phyloP scores from a whole-genome alignment of 2,888 invertebrate genomes.

The Ichneumon xanthorius region DNA sequence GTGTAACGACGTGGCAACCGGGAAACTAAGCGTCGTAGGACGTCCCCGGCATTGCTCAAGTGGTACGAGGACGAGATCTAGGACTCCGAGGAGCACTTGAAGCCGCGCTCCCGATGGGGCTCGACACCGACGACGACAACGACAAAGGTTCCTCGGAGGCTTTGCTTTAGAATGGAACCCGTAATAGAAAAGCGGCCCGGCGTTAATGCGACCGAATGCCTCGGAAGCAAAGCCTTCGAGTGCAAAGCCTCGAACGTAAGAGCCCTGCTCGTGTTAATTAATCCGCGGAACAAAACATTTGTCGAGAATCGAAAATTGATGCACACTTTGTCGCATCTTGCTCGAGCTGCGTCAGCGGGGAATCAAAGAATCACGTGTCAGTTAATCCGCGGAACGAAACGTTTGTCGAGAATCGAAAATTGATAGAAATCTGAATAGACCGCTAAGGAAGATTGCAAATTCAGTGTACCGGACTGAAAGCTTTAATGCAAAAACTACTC shows the following conservation, averaged over 20 bases:
- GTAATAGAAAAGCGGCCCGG: slow-evolving; percentile 35
- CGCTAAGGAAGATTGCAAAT: too few relatives aligned
- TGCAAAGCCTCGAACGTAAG: background rate
- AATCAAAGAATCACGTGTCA: too few relatives aligned
- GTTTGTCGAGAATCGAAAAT: background rate
- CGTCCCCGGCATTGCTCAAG: slow-evolving; percentile 8
- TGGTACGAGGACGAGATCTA: slow-evolving; percentile 29
- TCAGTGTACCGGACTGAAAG: background rate
- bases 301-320: background rate
- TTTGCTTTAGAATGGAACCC: slow-evolving; percentile 28
- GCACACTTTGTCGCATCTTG: too few relatives aligned
- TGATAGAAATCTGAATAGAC: background rate
- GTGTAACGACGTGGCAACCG: slow-evolving; percentile 28
- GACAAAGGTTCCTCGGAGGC: slow-evolving; percentile 19
- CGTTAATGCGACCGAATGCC: background rate
- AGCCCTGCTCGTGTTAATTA: background rate
- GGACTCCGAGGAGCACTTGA: slow-evolving; percentile 21
- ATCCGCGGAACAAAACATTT: background rate
- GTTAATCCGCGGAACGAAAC: too few relatives aligned
- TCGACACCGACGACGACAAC: slow-evolving; percentile 33
- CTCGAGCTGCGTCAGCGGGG: too few relatives aligned
- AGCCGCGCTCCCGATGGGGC: slow-evolving; percentile 40
- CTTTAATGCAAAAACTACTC: background rate
- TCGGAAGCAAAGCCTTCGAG: background rate
- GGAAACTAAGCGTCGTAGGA: slow-evolving; percentile 13